phyloP scores from a whole-genome alignment of 2,113 vertebrate genomes.

The Lepus timidus region DNA sequence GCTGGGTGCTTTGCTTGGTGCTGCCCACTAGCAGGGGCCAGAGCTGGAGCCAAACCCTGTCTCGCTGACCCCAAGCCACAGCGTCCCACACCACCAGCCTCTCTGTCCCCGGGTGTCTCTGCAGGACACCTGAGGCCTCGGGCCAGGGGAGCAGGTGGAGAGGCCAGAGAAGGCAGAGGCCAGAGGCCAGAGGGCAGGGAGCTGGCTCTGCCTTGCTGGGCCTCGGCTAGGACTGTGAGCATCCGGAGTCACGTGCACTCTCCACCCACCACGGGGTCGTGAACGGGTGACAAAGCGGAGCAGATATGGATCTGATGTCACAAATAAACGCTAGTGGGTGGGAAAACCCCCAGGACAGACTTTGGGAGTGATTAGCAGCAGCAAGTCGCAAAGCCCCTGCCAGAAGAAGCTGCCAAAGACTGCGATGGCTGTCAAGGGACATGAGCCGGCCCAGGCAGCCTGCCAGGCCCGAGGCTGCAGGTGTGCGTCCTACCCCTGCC shows the following conservation, averaged over 20 bases:
- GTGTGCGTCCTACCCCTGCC: too few species aligned
- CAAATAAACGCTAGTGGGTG: neutral
- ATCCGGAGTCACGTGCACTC: too few species aligned
- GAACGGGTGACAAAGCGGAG: neutral
- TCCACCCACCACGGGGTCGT: neutral
- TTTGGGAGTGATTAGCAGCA: neutral
- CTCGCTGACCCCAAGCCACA: neutral
- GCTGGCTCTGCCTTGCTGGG: too few species aligned
- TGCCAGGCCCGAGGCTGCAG: too few species aligned
- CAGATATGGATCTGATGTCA: neutral
- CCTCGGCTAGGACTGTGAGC: too few species aligned
- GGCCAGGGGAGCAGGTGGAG: too few species aligned
- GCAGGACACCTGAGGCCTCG: neutral
- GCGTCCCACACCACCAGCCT: too few species aligned
- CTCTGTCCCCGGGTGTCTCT: neutral
- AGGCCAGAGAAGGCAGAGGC: too few species aligned
- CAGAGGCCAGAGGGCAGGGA: neutral
- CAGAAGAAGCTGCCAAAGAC: neutral
- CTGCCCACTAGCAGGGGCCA: neutral
- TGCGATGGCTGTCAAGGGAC: too few species aligned
- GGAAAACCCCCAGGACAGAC: neutral
- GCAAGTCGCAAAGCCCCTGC: too few species aligned
- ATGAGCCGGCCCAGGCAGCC: too few species aligned
- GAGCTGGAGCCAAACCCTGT: neutral
- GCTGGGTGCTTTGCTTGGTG: neutral